Conservation (phyloP, 2,113 vertebrate genomes). For the Otocyon megalotis region DNA sequence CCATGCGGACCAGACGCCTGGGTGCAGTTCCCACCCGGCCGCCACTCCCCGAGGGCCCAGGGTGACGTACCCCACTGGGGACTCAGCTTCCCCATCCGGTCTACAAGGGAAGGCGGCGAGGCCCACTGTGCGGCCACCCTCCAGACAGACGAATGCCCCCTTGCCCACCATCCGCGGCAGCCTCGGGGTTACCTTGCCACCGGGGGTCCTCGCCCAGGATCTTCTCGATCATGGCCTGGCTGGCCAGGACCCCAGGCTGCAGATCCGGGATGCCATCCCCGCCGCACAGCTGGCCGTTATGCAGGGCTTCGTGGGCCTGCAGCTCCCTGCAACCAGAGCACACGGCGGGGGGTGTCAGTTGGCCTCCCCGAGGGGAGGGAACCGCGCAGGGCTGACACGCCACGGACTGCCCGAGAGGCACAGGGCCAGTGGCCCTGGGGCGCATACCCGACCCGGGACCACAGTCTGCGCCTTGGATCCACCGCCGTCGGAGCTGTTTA, state of each 20-base stretch:
- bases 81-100: neutral
- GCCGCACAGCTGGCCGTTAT: slow-evolving; percentile 92
- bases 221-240: slow-evolving; percentile 97
- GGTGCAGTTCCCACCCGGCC: neutral
- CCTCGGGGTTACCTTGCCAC: slow-evolving; percentile 89
- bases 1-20: neutral
- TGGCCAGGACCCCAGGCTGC: slow-evolving; percentile 94
- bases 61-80: accelerated
- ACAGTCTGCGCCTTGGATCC: too few relatives aligned
- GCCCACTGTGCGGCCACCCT: accelerated
- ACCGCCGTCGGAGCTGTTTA: accelerated
- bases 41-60: neutral
- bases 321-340: slow-evolving; percentile 90
- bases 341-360: accelerated
- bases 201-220: slow-evolving; percentile 94
- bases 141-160: accelerated
- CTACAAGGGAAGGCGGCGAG: neutral
- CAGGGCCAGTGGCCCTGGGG: too few relatives aligned
- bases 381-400: too few relatives aligned
- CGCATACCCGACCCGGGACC: too few relatives aligned
- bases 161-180: accelerated
- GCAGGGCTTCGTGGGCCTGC: slow-evolving; percentile 95
- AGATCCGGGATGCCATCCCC: slow-evolving; percentile 92
- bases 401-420: too few relatives aligned
- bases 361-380: too few relatives aligned